Conservation (phyloP, 1,140 invertebrate genomes). For the Rhyacophila brunnea region DNA sequence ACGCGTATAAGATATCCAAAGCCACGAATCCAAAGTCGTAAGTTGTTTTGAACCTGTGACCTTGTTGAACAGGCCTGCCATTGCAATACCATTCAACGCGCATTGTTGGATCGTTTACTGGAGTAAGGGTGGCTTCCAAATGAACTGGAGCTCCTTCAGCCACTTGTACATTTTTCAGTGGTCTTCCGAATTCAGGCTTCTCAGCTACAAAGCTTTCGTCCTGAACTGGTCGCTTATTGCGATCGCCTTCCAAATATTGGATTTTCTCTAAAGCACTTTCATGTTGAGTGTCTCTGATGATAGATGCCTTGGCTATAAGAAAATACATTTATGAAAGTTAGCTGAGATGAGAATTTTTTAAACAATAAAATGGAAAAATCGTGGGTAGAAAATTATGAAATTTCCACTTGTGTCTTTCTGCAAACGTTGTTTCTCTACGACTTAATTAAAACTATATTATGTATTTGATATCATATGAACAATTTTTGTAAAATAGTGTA, state of each 20-base stretch:
- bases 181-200: slow-evolving; percentile 84
- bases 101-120: slow-evolving; percentile 94
- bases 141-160: slow-evolving; percentile 89
- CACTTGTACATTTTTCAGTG: slow-evolving; percentile 81
- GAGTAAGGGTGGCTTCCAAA: slow-evolving; percentile 92
- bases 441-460: too few species aligned
- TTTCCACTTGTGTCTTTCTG: too few species aligned
- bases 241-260: slow-evolving; percentile 85
- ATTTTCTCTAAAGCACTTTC: slow-evolving; percentile 91
- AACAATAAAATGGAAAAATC: too few species aligned
- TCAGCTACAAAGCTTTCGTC: slow-evolving; percentile 77
- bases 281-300: slow-evolving; percentile 93
- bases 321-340: slow-evolving; percentile 30
- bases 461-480: too few species aligned
- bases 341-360: too few species aligned
- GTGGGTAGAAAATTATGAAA: too few species aligned
- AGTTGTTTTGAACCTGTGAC: slow-evolving; percentile 87
- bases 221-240: slow-evolving; percentile 66
- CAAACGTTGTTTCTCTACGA: too few species aligned
- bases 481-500: too few species aligned
- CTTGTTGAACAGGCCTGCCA: slow-evolving; percentile 84
- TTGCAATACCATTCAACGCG: slow-evolving; percentile 94
- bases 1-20: slow-evolving; percentile 93
- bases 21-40: slow-evolving; percentile 97
- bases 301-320: slow-evolving; percentile 73